Percentiles rank a stretch among this genome's conserved stretches.
Conservation (phyloP, 2,113 vertebrate species). For the Boulengeromyrus knoepffleri region DNA sequence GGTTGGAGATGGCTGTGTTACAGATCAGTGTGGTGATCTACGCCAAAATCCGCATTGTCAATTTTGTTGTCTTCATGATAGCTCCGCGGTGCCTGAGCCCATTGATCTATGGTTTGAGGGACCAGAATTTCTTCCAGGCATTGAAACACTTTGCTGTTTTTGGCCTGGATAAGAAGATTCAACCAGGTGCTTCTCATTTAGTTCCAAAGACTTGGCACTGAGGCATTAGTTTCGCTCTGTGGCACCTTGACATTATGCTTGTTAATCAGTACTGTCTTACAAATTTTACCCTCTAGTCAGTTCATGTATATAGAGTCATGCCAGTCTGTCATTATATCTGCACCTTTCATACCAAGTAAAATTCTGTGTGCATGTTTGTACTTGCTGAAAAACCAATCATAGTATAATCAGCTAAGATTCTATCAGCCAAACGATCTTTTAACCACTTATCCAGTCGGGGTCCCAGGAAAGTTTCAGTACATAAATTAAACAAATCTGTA, state of each 20-base stretch:
- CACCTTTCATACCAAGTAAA: too few species aligned
- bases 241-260: too few species aligned
- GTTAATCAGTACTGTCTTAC: too few species aligned
- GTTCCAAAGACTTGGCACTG: not conserved
- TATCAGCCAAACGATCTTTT: not conserved
- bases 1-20: constrained; percentile 22
- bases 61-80: constrained; percentile 32
- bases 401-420: not conserved
- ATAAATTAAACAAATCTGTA: not conserved
- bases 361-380: too few species aligned
- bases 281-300: too few species aligned
- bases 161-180: constrained; percentile 15
- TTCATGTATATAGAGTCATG: too few species aligned
- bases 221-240: not conserved
- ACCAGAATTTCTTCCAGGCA: constrained; percentile 30
- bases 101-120: constrained; percentile 34
- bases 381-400: too few species aligned
- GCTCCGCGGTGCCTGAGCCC: constrained; percentile 33
- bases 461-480: not conserved
- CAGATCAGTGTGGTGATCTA: constrained; percentile 12
- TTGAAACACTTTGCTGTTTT: constrained; percentile 25
- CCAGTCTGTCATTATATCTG: too few species aligned
- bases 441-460: not conserved
- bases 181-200: not conserved
- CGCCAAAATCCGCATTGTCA: constrained; percentile 19